Conservation (phyloP, 2,797 vertebrate species). For the Enteromius afrohamiltoni region DNA sequence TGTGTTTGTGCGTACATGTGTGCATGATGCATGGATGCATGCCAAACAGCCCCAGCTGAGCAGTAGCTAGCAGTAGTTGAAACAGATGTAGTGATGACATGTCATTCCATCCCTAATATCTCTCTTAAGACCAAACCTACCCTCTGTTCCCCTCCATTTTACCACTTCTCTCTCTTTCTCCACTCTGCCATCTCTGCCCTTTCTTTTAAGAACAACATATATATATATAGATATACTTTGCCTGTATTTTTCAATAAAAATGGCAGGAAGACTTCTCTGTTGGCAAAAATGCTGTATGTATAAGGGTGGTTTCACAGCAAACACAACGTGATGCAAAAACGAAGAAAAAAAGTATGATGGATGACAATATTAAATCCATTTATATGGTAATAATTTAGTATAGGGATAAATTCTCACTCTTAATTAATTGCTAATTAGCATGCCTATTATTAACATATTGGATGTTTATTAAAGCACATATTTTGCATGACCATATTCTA, state of each 20-base stretch:
- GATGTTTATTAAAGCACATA: too few species aligned
- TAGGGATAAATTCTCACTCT: too few species aligned
- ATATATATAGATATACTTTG: slow-evolving; percentile 26
- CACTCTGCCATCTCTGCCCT: slow-evolving; percentile 26
- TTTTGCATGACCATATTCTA: too few species aligned
- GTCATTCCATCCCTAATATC: slow-evolving; percentile 65
- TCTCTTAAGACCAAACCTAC: slow-evolving; percentile 38
- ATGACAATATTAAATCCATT: neutral
- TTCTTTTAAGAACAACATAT: slow-evolving; percentile 43
- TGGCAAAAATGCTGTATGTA: neutral
- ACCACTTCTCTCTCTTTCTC: slow-evolving; percentile 13
- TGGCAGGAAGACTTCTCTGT: neutral
- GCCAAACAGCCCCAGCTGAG: slow-evolving; percentile 70
- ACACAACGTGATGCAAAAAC: neutral
- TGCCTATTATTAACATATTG: too few species aligned
- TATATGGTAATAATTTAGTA: too few species aligned
- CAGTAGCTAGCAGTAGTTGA: slow-evolving; percentile 51
- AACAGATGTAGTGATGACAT: slow-evolving; percentile 67
- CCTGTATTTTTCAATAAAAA: slow-evolving; percentile 29
- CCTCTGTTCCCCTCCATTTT: slow-evolving; percentile 30
- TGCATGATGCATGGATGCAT: slow-evolving; percentile 53
- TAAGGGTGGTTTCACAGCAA: neutral
- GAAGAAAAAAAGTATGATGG: neutral
- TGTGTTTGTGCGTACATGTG: slow-evolving; percentile 55
- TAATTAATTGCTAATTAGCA: too few species aligned